These are phyloP conservation scores for Spisula subtruncata DNA, from an alignment of 2,888 invertebrate species.

Conservation along the genomic window DNA sequence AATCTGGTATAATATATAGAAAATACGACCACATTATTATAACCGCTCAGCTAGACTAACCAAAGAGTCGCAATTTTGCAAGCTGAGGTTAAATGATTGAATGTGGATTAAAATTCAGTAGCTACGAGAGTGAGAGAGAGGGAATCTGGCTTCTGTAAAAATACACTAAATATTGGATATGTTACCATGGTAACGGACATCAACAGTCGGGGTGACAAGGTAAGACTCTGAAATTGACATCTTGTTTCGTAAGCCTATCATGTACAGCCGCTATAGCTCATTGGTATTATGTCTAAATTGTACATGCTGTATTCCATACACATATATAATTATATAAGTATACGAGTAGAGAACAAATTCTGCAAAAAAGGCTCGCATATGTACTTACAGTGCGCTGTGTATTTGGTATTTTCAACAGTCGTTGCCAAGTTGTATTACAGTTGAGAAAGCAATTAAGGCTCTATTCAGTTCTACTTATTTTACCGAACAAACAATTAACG, in stretches of 20 bases:
- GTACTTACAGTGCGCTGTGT: not conserved
- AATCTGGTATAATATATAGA: not conserved
- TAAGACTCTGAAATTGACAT: slow-evolving; percentile 45
- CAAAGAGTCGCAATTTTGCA: slow-evolving; percentile 19
- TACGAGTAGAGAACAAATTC: not conserved
- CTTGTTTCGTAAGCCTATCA: slow-evolving; percentile 10
- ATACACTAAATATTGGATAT: slow-evolving; percentile 59
- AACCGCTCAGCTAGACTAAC: slow-evolving; percentile 23
- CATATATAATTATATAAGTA: not conserved
- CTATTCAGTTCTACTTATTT: slow-evolving; percentile 11
- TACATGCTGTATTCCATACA: not conserved
- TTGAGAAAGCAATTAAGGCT: not conserved
- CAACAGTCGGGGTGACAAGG: slow-evolving; percentile 48
- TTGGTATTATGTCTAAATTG: too few species aligned
- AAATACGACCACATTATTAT: not conserved
- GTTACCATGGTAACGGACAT: slow-evolving; percentile 55
- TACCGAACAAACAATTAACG: slow-evolving; percentile 5
- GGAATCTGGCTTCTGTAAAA: slow-evolving; percentile 36
- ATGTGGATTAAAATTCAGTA: slow-evolving; percentile 48
- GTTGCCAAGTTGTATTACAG: slow-evolving; percentile 1
- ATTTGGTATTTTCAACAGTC: not conserved
- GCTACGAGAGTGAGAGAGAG: slow-evolving; percentile 22
- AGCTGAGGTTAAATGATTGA: slow-evolving; percentile 36
- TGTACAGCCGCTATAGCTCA: not conserved
- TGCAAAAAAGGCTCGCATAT: not conserved